Evolutionary conservation across 2,888 invertebrate genomes (phyloP), one percentile per base, ranked within the genome.

Genomic region (Melipona beecheii): DNA sequence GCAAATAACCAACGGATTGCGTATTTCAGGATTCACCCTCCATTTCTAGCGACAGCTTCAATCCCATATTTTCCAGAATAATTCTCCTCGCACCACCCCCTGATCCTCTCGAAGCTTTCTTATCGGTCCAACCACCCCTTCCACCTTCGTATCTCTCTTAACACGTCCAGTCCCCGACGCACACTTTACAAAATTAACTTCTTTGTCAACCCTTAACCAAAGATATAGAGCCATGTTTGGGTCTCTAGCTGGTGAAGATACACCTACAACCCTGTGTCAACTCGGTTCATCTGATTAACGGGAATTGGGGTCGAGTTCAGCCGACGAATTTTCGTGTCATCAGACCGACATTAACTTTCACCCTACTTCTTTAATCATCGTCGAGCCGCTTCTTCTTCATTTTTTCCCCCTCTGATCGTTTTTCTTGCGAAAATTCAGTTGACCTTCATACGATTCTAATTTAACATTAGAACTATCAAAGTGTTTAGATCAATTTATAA

Each of bases 151-250:
- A 85, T 72, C 77, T 82, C 89, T 88, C 87, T 91, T 90, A 88
- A 86, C 89, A 89, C 90, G 85, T 87, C 74, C 80, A 76, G 82
- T 91, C 90, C 91, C 91, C 89, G 85, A 89, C 89, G 91, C 86
- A 88, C 90, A 90, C 91, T 92, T 91, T 86, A 80, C 86, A 86
- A 92, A 91, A 93, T 90, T 90, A 91, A 90, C 92, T 91, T 91
- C 92, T 91, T 91, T 87, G 92, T 92, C 93, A 92, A 92, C 92
- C 81, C 77, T 87, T 89, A 86, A 87, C 86, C 88, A 83, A 79
- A 76, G 87, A 87, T 69, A 65, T 83, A 76, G 49, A 71, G 68
- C 72, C 49, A 58, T 17, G 56, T 78, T 75, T 76, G 65, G 24
- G 66, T 56, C 66, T 80, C 58, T 68, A 75, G 64, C 72, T 72